These are phyloP conservation scores for Blennius ocellaris DNA, from an alignment of 2,113 vertebrate genomes.

Conservation along the genomic window DNA sequence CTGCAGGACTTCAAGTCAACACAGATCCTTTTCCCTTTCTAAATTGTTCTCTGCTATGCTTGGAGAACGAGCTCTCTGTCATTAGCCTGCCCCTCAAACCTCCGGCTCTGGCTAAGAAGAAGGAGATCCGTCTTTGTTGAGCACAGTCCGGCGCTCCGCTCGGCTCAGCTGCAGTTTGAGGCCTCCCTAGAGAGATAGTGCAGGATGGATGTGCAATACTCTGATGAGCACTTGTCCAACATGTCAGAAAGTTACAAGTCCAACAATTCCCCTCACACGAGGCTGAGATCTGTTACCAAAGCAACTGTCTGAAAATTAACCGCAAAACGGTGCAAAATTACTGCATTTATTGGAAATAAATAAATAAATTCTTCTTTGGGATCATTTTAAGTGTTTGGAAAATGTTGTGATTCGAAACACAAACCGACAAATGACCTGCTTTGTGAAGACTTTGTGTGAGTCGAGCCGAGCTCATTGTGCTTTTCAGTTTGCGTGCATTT, in stretches of 20 bases:
- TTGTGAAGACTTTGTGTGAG: too few species aligned
- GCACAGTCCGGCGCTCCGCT: conserved; percentile 48
- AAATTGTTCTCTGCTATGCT: conserved; percentile 49
- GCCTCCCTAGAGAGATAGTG: conserved; percentile 45
- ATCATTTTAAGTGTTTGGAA: not conserved
- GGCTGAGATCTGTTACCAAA: not conserved
- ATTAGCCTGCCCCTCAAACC: conserved; percentile 56
- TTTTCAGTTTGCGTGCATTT: too few species aligned
- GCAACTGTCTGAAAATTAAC: not conserved
- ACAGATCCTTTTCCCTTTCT: conserved; percentile 11
- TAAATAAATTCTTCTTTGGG: not conserved
- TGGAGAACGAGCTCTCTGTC: conserved; percentile 57
- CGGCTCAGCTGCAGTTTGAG: conserved; percentile 51
- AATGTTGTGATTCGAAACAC: too few species aligned
- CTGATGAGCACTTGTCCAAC: conserved; percentile 69
- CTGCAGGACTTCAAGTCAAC: conserved; percentile 54
- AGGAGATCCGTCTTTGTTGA: conserved; percentile 61
- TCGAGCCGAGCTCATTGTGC: too few species aligned
- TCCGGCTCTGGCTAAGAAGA: conserved; percentile 44
- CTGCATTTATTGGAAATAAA: not conserved
- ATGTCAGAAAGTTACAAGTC: conserved; percentile 61
- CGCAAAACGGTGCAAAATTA: not conserved
- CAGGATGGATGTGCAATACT: conserved; percentile 53
- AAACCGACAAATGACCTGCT: too few species aligned
- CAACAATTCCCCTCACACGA: conserved; percentile 6